These are phyloP conservation scores for Penaeus vannamei DNA, from an alignment of 1,140 invertebrate species.

Conservation along the genomic window DNA sequence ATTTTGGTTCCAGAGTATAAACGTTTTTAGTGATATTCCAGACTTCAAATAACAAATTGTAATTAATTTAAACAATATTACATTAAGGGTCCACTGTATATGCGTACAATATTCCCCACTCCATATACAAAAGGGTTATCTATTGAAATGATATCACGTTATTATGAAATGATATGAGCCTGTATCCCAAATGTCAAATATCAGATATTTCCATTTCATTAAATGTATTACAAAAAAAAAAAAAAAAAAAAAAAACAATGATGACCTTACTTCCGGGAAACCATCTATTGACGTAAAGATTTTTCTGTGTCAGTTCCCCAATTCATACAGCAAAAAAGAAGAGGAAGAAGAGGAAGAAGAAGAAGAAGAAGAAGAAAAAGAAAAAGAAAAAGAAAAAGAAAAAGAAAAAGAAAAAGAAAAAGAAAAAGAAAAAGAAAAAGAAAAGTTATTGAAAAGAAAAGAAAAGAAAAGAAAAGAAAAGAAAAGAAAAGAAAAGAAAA, in stretches of 20 bases:
- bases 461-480: neutral
- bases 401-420: neutral
- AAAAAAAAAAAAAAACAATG: neutral
- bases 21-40: no score
- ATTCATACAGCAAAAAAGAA: neutral
- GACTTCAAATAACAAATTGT: no score
- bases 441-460: neutral
- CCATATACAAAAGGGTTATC: no score
- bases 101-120: no score
- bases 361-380: neutral
- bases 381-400: neutral
- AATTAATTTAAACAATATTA: no score
- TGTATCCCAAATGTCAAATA: no score
- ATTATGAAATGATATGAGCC: no score
- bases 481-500: neutral
- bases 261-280: neutral
- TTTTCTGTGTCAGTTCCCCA: neutral
- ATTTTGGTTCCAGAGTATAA: no score
- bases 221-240: neutral
- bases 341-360: slow-evolving; percentile 2
- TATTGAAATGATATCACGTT: no score
- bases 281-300: no score
- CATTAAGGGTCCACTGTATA: no score
- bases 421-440: neutral
- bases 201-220: no score